A percentile compares a stretch with the other conserved stretches of the same genome.
These are phyloP conservation scores for Holacanthus passer DNA, from an alignment of 2,113 vertebrate genomes.

Conservation along the genomic window DNA sequence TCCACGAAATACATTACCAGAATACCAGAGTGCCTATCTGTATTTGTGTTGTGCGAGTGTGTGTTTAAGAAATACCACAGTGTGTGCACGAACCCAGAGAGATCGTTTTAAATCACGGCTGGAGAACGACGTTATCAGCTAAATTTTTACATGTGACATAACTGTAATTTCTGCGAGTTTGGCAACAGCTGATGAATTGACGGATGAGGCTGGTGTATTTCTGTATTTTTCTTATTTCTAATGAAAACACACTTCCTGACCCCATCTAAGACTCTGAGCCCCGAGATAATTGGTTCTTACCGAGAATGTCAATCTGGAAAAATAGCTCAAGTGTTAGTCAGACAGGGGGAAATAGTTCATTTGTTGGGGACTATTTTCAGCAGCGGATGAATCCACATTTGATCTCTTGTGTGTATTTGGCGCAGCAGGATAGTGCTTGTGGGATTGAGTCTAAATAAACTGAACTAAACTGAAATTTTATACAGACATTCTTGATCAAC, in stretches of 20 bases:
- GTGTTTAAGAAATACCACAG: conserved; percentile 42
- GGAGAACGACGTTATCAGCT: background rate
- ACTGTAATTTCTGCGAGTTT: background rate
- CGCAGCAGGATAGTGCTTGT: background rate
- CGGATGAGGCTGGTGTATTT: background rate
- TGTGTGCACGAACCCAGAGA: background rate
- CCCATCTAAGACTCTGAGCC: background rate
- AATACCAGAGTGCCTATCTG: conserved; percentile 36
- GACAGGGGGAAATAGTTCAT: background rate
- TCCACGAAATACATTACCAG: conserved; percentile 34
- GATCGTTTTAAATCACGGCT: background rate
- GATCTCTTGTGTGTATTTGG: background rate
- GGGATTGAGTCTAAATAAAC: no score
- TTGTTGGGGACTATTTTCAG: background rate
- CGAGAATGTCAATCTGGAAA: background rate
- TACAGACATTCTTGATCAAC: no score
- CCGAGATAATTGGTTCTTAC: background rate
- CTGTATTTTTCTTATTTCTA: background rate
- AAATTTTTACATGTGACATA: background rate
- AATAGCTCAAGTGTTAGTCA: background rate
- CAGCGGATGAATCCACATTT: background rate
- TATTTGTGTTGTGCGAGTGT: conserved; percentile 27
- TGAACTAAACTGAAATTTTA: no score
- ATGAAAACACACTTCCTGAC: no score
- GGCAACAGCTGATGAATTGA: background rate